Conservation (phyloP, 1,140 invertebrate species). For the Tetramorium alpestre region DNA sequence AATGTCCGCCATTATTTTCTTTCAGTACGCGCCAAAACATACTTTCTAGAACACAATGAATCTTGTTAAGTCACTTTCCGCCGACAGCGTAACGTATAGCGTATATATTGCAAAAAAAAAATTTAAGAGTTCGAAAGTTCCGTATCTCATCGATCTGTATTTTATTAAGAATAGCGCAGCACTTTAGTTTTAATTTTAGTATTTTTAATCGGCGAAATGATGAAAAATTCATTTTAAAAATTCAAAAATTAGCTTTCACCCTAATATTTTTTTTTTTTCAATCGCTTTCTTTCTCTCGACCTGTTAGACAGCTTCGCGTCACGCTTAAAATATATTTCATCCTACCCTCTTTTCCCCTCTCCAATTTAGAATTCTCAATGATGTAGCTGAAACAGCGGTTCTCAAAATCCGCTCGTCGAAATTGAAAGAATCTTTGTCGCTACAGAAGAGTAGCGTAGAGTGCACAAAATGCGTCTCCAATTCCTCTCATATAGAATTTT, state of each 20-base stretch:
- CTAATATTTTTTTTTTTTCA: not conserved
- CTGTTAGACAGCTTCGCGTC: conserved; percentile 24
- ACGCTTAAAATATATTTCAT: conserved; percentile 44
- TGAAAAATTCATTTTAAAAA: not conserved
- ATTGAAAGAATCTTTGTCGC: not conserved
- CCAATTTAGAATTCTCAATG: conserved; percentile 35
- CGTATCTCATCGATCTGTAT: not conserved
- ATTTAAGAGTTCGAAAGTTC: not conserved
- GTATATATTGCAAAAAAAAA: not conserved
- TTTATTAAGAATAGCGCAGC: not conserved
- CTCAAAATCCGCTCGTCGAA: not conserved
- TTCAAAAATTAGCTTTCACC: not conserved
- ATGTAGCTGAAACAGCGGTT: conserved; percentile 13
- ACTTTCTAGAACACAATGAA: conserved; percentile 21
- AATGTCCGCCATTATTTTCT: conserved; percentile 31
- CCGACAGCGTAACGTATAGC: not conserved
- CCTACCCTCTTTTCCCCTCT: not conserved
- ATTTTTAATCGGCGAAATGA: conserved; percentile 3
- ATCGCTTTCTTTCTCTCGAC: not conserved
- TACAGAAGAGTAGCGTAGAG: not conserved
- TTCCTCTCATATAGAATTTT: not conserved
- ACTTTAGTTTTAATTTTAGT: not conserved
- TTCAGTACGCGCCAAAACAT: conserved; percentile 7
- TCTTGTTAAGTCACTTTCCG: conserved; percentile 29
- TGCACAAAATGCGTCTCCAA: not conserved